Percentiles rank a stretch among this genome's conserved stretches.
Conservation (phyloP, 1,140 invertebrate genomes). For the Lepidotrigona ventralis region DNA sequence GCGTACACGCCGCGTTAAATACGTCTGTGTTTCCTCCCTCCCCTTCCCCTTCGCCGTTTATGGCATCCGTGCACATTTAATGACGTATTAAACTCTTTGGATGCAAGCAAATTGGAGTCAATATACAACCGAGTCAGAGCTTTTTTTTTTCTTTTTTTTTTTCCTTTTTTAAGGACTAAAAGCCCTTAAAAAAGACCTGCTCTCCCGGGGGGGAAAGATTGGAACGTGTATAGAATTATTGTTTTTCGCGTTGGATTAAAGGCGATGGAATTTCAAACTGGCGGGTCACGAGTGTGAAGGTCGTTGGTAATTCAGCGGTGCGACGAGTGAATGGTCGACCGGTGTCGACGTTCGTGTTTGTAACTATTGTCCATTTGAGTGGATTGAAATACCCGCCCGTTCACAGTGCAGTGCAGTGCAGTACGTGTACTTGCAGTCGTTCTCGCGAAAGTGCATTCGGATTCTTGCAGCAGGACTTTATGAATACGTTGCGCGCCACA, state of each 20-base stretch:
- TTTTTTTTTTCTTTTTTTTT: background rate
- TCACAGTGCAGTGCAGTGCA: too few species aligned
- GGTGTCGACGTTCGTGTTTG: background rate
- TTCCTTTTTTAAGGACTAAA: background rate
- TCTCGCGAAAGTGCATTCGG: too few species aligned
- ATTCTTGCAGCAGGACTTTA: too few species aligned
- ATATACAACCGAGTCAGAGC: background rate
- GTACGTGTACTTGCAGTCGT: too few species aligned
- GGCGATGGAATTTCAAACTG: background rate
- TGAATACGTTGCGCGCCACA: too few species aligned
- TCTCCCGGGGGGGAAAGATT: background rate
- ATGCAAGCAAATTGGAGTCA: background rate
- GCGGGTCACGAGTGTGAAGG: background rate
- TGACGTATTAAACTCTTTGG: slow-evolving; percentile 34
- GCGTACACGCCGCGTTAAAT: slow-evolving; percentile 23
- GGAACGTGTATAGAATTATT: background rate
- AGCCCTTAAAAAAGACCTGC: background rate
- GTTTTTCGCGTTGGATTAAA: background rate
- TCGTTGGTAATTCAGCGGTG: background rate
- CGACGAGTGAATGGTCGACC: background rate
- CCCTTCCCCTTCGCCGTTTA: too few species aligned
- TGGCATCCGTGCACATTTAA: background rate
- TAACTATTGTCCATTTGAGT: background rate
- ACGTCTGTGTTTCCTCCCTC: background rate
- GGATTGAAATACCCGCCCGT: too few species aligned